A percentile compares a stretch with the other conserved stretches of the same genome.
Conservation (phyloP, 2,888 invertebrate species). For the Slavum lentiscoides region DNA sequence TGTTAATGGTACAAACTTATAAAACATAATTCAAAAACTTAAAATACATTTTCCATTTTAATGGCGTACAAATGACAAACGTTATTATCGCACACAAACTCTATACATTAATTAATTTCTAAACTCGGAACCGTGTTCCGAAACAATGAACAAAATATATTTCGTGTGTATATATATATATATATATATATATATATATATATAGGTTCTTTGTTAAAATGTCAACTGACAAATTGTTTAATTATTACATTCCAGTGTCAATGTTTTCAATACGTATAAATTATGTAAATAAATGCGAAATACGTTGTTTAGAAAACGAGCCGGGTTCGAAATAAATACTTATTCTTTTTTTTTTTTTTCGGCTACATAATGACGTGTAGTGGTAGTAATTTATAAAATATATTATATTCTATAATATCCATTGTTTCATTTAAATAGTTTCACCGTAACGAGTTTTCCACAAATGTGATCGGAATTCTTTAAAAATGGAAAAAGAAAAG, state of each 20-base stretch:
- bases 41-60: slow-evolving; percentile 38
- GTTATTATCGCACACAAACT: slow-evolving; percentile 15
- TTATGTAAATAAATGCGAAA: neutral
- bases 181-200: too few species aligned
- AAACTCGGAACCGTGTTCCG: slow-evolving; percentile 3
- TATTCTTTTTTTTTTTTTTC: neutral
- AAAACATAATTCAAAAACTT: slow-evolving; percentile 48
- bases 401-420: neutral
- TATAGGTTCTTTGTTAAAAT: neutral
- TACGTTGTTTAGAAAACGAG: neutral
- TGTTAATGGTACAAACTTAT: slow-evolving; percentile 39
- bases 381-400: too few species aligned
- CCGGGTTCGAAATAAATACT: neutral
- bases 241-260: neutral
- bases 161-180: neutral
- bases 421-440: slow-evolving; percentile 25
- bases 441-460: neutral
- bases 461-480: slow-evolving; percentile 26
- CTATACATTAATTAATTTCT: slow-evolving; percentile 34
- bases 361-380: too few species aligned
- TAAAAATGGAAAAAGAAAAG: slow-evolving; percentile 14
- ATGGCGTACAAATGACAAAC: slow-evolving; percentile 36
- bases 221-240: slow-evolving; percentile 1
- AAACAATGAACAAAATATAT: slow-evolving; percentile 13
- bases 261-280: neutral